A percentile compares a stretch with the other conserved stretches of the same genome.
phyloP scores from a whole-genome alignment of 2,113 vertebrate genomes.

The Peromyscus maniculatus region DNA sequence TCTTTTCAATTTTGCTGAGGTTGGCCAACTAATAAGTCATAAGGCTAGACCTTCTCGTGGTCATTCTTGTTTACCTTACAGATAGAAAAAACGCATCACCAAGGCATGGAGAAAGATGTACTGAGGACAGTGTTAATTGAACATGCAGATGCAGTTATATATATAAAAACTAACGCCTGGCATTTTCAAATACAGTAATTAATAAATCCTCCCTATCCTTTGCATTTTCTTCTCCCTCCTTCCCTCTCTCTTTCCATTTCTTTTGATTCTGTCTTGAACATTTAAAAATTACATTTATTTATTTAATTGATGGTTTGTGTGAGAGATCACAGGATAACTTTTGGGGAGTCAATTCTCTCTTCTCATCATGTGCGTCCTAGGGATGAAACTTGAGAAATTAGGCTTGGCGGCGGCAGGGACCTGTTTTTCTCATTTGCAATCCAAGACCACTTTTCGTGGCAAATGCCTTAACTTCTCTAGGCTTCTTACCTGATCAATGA shows the following conservation, averaged over 20 bases:
- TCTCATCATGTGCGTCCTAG: not conserved
- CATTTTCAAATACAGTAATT: slow-evolving; percentile 1
- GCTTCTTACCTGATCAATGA: not conserved
- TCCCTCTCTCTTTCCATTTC: not conserved
- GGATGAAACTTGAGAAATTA: not conserved
- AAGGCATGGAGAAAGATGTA: not conserved
- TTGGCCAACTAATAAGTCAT: not conserved
- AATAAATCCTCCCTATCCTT: not conserved
- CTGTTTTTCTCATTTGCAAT: not conserved
- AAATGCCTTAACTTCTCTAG: not conserved
- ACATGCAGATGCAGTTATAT: not conserved
- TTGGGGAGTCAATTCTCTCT: not conserved
- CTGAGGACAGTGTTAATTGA: not conserved
- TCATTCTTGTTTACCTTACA: not conserved
- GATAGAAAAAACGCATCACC: not conserved
- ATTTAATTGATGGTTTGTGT: not conserved
- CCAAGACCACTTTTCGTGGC: not conserved
- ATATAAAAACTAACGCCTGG: not conserved
- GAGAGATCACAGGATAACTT: not conserved
- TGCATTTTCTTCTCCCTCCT: not conserved
- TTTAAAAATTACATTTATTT: not conserved
- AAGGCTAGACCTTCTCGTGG: not conserved
- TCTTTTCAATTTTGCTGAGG: not conserved
- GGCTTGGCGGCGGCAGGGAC: not conserved
- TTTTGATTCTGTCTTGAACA: not conserved